A percentile compares a stretch with the other conserved stretches of the same genome.
Conservation (phyloP, 1,140 invertebrate genomes). For the Trypoxylus dichotomus region DNA sequence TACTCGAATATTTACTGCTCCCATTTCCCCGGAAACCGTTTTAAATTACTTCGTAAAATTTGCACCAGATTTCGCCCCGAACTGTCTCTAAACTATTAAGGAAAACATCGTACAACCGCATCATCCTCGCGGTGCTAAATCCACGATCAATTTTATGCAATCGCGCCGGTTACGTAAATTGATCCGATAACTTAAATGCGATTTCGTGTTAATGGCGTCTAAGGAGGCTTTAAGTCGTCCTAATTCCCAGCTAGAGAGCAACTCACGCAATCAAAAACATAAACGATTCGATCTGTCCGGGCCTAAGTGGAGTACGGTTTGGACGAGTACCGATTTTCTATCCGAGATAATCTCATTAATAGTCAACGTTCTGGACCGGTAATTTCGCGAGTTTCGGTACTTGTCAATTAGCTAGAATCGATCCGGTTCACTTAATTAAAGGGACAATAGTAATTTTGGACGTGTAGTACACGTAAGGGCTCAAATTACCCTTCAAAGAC, state of each 20-base stretch:
- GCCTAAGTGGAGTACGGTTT: neutral
- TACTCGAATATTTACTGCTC: too few species aligned
- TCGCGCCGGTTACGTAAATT: slow-evolving; percentile 1
- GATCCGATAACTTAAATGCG: slow-evolving; percentile 19
- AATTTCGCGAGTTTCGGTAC: neutral
- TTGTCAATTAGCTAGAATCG: slow-evolving; percentile 10
- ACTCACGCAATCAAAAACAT: slow-evolving; percentile 19
- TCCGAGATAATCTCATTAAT: slow-evolving; percentile 18
- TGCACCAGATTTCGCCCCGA: neutral
- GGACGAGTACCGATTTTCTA: neutral
- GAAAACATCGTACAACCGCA: neutral
- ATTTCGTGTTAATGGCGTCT: slow-evolving; percentile 15
- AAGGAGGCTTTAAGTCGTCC: neutral
- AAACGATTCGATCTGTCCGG: neutral
- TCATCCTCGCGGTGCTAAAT: neutral
- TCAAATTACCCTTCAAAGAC: too few species aligned
- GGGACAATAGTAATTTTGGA: neutral
- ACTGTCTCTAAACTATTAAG: neutral
- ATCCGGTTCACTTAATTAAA: neutral
- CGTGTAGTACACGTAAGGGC: neutral
- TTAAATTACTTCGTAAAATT: neutral
- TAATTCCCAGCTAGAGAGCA: neutral
- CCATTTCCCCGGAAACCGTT: too few species aligned
- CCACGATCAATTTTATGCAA: neutral
- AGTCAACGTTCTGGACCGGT: slow-evolving; percentile 9